Base-by-base conservation (phyloP, 2,113 vertebrate species). In the Blennius ocellaris region DNA sequence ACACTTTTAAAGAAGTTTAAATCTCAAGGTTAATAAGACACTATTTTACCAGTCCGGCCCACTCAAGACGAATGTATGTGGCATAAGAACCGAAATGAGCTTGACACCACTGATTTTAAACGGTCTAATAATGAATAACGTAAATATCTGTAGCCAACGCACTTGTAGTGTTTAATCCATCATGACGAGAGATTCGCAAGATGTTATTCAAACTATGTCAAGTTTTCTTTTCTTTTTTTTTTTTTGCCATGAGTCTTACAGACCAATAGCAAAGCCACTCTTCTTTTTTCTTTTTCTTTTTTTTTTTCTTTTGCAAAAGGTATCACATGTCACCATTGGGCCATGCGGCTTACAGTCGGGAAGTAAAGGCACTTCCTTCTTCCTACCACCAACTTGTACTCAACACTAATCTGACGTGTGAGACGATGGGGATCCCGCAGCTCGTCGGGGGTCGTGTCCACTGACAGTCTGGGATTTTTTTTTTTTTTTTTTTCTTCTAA, bases 291-390 rank as follows among this genome's bases (percentile, higher is more conserved):
- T 52, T 40, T 65, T 39, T n/a, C n/a, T 15, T 58, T 43, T 43
- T 43, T 14, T 52, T 36, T 17, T 54, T 52, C 39, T 56, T 60
- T 40, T 7, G 44, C 68, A 40, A 57, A 57, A 87, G 85, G 86
- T 92, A 90, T 93, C 92, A 90, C 89, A 84, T 93, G 93, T 92
- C 92, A 91, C 69, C 61, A 48, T 1, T 52, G 73, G 79, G 78
- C 78, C 66, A 63, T 55, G 82, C 78, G 53, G 74, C 65, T 8
- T 49, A 65, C 84, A 85, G 88, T 82, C 80, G 91, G 92, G 93
- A 93, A 93, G 91, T 93, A 68, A 85, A 79, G 68, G 45, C 89
- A 93, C 93, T 94, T 94, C 93, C 93, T 93, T 38, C 89, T 94
- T 94, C 83, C 61, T 74, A 65, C 47, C 70, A 54, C 78, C 62